Evolutionary conservation across 2,113 vertebrate species (phyloP), one percentile per base, ranked within the genome.

Genomic region (Microcebus lehilahytsara): DNA sequence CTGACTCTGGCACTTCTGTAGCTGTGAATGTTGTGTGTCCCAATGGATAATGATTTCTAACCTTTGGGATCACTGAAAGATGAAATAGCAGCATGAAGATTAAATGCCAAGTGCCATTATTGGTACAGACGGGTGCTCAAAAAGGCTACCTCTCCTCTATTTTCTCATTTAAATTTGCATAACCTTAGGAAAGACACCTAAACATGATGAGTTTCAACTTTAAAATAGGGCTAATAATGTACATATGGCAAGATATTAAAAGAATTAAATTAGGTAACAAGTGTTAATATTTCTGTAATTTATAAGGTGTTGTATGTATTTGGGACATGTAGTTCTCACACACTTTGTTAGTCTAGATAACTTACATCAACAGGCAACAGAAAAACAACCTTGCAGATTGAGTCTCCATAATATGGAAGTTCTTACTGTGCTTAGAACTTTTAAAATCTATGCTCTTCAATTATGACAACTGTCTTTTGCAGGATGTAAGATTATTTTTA

Each of bases 21-120:
- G 7, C 10, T 56, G 3, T 42, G 56, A n/a, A 34, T 3, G 1
- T 6, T 32, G 11, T 34, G 5, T 9, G 3, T 67, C 53, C 4
- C 1, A 17, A 3, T 30, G 56, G 5, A 22, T 72, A 74, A 74
- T 42, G 27, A 74, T 74, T 6, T 2, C n/a, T 88, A 92, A 64
- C 4, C 56, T 58, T 34, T 16, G 32, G 62, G 30, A 37, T 84
- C 14, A 23, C 14, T 56, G 19, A 40, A 42, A 66, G 22, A 64
- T 17, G 80, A 58, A 75, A 88, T 17, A 90, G 13, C 71, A 58
- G n/a, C 10, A 22, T 34, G 74, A 86, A 67, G 13, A 72, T 74
- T 37, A 85, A 91, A 16, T 40, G 6, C 14, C 46, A 69, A 75
- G 19, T 72, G 49, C 3, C 74, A 13, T 25, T 53, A 13, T 11